phyloP scores from a whole-genome alignment of 2,113 vertebrate genomes.

The Rafetus swinhoei region DNA sequence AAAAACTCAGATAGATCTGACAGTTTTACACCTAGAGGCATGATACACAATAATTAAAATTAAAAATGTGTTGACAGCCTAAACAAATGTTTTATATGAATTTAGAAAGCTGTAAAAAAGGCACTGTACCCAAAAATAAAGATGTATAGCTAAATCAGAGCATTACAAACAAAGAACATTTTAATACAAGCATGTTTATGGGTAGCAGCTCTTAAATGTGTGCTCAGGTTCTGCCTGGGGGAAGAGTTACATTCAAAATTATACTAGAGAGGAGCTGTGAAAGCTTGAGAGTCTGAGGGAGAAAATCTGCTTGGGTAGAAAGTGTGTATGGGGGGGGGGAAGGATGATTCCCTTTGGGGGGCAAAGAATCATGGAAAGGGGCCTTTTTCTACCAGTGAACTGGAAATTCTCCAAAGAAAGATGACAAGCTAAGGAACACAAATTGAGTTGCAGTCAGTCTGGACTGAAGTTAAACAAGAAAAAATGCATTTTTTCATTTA shows the following conservation, averaged over 20 bases:
- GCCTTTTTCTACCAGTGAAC: rapidly evolving
- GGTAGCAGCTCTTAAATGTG: constrained; percentile 58
- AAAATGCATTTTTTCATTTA: too few relatives aligned
- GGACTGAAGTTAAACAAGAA: too few relatives aligned
- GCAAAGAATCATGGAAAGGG: background rate
- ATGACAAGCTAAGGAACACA: too few relatives aligned
- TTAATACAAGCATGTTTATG: constrained; percentile 65
- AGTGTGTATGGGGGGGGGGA: background rate
- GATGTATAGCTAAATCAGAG: constrained; percentile 77
- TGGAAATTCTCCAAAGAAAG: too few relatives aligned
- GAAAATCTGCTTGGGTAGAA: background rate
- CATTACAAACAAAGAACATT: constrained; percentile 59
- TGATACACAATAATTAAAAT: constrained; percentile 79
- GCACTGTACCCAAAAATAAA: constrained; percentile 67
- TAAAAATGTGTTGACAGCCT: constrained; percentile 80
- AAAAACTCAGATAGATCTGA: constrained; percentile 78
- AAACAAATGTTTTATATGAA: constrained; percentile 79
- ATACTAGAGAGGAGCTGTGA: constrained; percentile 2
- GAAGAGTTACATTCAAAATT: constrained; percentile 27
- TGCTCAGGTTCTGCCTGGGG: constrained; percentile 48
- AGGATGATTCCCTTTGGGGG: background rate
- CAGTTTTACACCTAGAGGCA: constrained; percentile 77
- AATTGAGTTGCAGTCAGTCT: too few relatives aligned
- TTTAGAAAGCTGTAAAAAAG: constrained; percentile 78
- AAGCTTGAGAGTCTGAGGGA: background rate